Conservation (phyloP, 1,140 invertebrate species). For the Maniola jurtina region DNA sequence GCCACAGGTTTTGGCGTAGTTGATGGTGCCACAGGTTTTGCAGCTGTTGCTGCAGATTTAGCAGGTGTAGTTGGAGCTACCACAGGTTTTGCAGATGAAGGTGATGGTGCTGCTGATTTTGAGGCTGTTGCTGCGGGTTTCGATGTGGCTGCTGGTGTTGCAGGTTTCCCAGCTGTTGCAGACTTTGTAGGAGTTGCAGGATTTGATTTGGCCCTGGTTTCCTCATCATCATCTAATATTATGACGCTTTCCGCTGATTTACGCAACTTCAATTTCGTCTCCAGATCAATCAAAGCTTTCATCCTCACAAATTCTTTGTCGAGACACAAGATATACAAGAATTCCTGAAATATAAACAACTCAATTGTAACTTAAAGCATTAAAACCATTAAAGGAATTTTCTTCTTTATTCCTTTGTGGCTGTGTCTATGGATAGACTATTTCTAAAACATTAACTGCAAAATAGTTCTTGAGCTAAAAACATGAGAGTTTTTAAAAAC, state of each 20-base stretch:
- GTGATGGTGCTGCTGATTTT: neutral
- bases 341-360: constrained; percentile 19
- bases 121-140: neutral
- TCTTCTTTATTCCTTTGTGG: too few relatives aligned
- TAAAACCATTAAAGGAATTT: too few relatives aligned
- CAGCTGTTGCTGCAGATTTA: neutral
- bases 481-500: too few relatives aligned
- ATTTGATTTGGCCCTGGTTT: neutral
- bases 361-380: neutral
- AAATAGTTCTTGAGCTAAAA: too few relatives aligned
- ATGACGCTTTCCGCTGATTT: constrained; percentile 10
- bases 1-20: neutral
- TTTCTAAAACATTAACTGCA: too few relatives aligned
- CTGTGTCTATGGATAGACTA: too few relatives aligned
- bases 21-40: neutral
- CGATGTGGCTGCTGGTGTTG: neutral
- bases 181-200: neutral
- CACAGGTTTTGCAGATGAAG: neutral
- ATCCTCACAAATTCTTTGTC: constrained; percentile 29
- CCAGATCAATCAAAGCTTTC: constrained; percentile 19
- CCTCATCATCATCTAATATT: constrained; percentile 13
- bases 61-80: neutral
- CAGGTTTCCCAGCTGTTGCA: neutral
- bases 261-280: constrained; percentile 11
- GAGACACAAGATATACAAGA: constrained; percentile 27